A percentile compares a stretch with the other conserved stretches of the same genome.
phyloP scores from a whole-genome alignment of 2,888 invertebrate genomes.

The Copidosoma aretas region DNA sequence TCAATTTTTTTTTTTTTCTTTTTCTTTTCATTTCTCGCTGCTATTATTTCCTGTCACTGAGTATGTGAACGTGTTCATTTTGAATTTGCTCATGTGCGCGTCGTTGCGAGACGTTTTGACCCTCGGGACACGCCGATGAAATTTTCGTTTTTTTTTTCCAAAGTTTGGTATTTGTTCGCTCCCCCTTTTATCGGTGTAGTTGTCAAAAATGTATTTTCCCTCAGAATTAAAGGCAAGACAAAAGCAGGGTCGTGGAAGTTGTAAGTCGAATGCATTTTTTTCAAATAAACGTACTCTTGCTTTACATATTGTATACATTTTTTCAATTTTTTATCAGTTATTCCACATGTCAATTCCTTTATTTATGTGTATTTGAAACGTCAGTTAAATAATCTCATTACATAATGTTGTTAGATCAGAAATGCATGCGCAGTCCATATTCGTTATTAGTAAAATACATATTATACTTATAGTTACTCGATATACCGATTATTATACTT shows the following conservation, averaged over 20 bases:
- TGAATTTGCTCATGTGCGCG: constrained; percentile 48
- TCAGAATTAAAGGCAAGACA: constrained; percentile 9
- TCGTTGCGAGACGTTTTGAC: constrained; percentile 31
- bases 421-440: constrained; percentile 28
- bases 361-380: constrained; percentile 7
- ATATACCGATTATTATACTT: constrained; percentile 8
- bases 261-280: constrained; percentile 6
- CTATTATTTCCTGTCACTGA: constrained; percentile 52
- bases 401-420: constrained; percentile 11
- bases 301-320: background rate
- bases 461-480: constrained; percentile 7
- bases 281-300: constrained; percentile 4
- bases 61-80: constrained; percentile 42
- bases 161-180: background rate
- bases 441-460: constrained; percentile 17
- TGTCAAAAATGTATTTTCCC: background rate
- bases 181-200: no score
- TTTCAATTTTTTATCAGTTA: constrained; percentile 2
- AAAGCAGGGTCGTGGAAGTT: constrained; percentile 11
- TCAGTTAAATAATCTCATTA: background rate
- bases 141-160: constrained; percentile 1
- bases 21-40: constrained; percentile 44
- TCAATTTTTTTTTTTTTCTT: constrained; percentile 36
- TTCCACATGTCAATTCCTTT: background rate
- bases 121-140: constrained; percentile 17